A percentile compares a stretch with the other conserved stretches of the same genome.
Conservation (phyloP, 1,140 invertebrate species). For the Drosophila subobscura region DNA sequence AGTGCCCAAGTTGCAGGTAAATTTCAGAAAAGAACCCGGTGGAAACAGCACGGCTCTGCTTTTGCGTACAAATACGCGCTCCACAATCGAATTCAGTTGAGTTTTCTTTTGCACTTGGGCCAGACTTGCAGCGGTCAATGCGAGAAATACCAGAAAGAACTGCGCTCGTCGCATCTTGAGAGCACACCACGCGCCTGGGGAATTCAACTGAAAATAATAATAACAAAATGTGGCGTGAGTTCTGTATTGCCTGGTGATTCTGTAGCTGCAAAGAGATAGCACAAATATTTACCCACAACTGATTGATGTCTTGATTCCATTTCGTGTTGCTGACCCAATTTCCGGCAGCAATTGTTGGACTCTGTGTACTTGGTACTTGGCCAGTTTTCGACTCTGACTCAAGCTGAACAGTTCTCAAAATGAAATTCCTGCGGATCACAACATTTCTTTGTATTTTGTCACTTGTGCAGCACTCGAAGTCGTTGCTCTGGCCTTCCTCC, state of each 20-base stretch:
- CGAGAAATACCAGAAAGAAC: conserved; percentile 36
- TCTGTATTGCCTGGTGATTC: background rate
- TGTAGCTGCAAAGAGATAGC: conserved; percentile 39
- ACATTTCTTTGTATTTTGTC: background rate
- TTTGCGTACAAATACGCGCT: conserved; percentile 53
- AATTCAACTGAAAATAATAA: conserved; percentile 15
- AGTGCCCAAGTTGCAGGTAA: conserved; percentile 59
- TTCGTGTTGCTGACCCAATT: conserved; percentile 49
- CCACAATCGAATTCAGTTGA: conserved; percentile 16
- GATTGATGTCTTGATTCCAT: conserved; percentile 64
- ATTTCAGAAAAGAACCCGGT: conserved; percentile 63
- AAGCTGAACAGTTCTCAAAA: conserved; percentile 25
- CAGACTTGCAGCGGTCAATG: conserved; percentile 22
- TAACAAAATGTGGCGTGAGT: background rate
- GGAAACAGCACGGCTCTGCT: conserved; percentile 71
- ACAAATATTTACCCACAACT: conserved; percentile 57
- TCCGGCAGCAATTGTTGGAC: conserved; percentile 16
- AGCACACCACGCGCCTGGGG: background rate
- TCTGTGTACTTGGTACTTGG: conserved; percentile 11
- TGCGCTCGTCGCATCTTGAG: conserved; percentile 48
- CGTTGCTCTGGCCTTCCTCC: conserved; percentile 49
- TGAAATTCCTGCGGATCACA: conserved; percentile 20
- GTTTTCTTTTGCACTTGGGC: conserved; percentile 15
- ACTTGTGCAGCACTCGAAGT: background rate
- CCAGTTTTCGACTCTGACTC: conserved; percentile 38